Evolutionary conservation across 1,140 invertebrate genomes (phyloP).

Genomic region (Euura lappo): DNA sequence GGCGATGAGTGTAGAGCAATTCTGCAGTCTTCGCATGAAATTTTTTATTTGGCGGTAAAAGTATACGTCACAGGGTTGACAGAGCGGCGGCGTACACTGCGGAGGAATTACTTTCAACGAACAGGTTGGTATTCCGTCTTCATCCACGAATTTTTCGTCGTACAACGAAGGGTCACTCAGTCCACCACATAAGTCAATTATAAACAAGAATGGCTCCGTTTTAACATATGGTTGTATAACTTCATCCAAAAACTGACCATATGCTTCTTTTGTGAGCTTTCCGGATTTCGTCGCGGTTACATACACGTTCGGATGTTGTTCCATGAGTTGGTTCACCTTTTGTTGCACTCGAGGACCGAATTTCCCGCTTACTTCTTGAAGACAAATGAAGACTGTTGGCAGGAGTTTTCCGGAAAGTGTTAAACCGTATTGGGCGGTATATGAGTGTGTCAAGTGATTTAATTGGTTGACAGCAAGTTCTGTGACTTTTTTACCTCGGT

Average conservation of each 20-base stretch:
- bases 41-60: conserved; percentile 37
- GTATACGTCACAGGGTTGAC: conserved; percentile 10
- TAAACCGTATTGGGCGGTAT: conserved; percentile 26
- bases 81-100: conserved; percentile 28
- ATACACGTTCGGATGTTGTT: conserved; percentile 18
- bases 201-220: conserved; percentile 26
- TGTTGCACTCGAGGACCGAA: conserved; percentile 29
- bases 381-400: conserved; percentile 24
- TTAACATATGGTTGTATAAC: conserved; percentile 24
- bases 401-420: conserved; percentile 25
- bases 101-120: conserved; percentile 30
- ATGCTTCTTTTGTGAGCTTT: conserved; percentile 21
- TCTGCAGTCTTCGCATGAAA: conserved; percentile 24
- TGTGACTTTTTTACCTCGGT: conserved; percentile 13
- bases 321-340: conserved; percentile 18
- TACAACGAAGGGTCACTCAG: conserved; percentile 23
- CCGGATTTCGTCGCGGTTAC: conserved; percentile 19
- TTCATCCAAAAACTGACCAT: conserved; percentile 21
- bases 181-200: conserved; percentile 33
- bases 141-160: conserved; percentile 22
- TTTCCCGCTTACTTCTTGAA: conserved; percentile 21
- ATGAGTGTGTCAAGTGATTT: conserved; percentile 18
- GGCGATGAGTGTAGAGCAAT: conserved; percentile 20
- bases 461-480: conserved; percentile 7
- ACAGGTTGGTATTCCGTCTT: conserved; percentile 12